These are phyloP conservation scores for Drosophila seguyi DNA, from an alignment of 1,140 invertebrate genomes.

Conservation along the genomic window DNA sequence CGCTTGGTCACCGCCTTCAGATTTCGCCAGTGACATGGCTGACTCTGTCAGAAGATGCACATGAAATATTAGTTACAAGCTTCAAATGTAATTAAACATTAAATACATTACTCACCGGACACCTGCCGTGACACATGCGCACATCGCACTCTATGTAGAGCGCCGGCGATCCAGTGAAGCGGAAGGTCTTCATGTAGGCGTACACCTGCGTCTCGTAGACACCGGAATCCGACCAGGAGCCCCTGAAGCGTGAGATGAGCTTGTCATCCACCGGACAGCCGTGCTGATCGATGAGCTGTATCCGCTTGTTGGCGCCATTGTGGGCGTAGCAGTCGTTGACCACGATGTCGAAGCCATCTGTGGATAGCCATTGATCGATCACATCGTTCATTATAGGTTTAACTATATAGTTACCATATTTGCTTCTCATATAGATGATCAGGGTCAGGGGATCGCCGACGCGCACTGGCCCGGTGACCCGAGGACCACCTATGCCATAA, in stretches of 20 bases:
- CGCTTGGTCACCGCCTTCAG: conserved; percentile 91
- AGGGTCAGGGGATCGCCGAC: conserved; percentile 96
- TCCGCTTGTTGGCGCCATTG: conserved; percentile 95
- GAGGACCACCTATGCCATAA: conserved; percentile 92
- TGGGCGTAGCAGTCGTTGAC: conserved; percentile 98
- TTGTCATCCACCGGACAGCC: conserved; percentile 98
- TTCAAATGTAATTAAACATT: not conserved
- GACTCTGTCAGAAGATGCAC: conserved; percentile 88
- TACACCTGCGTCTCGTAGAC: conserved; percentile 97
- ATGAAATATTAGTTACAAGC: not conserved
- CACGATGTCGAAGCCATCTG: conserved; percentile 98
- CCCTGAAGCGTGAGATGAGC: conserved; percentile 95
- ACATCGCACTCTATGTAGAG: conserved; percentile 98
- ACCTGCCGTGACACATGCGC: conserved; percentile 96
- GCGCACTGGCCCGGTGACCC: conserved; percentile 94
- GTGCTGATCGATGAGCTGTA: conserved; percentile 96
- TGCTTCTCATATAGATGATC: conserved; percentile 97
- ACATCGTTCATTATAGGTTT: not conserved
- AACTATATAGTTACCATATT: conserved; percentile 90
- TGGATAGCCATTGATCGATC: conserved; percentile 61
- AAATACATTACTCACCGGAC: conserved; percentile 88
- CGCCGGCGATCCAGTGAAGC: conserved; percentile 96
- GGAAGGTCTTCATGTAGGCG: conserved; percentile 97
- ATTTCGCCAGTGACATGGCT: conserved; percentile 96
- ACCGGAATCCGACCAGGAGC: conserved; percentile 95